Conservation (phyloP, 1,140 invertebrate genomes). For the Drosophila lowei region DNA sequence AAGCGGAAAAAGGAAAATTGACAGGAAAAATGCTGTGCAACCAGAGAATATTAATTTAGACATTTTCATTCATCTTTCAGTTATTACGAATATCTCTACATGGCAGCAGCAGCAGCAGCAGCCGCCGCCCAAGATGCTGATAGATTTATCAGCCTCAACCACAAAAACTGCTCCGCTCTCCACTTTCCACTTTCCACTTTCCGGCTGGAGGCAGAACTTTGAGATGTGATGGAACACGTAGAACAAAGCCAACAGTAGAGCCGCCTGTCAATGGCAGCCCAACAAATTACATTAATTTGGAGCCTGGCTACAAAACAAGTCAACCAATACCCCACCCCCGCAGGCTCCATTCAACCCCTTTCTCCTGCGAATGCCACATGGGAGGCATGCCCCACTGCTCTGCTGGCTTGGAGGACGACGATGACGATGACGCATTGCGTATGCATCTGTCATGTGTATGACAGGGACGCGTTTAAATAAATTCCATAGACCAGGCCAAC, state of each 20-base stretch:
- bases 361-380: neutral
- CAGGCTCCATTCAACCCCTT: neutral
- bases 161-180: conserved; percentile 2
- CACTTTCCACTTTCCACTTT: neutral
- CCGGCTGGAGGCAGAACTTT: conserved; percentile 20
- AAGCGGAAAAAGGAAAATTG: neutral
- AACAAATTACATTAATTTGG: conserved; percentile 68
- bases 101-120: neutral
- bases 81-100: neutral
- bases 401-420: conserved; percentile 42
- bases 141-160: neutral
- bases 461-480: conserved; percentile 76
- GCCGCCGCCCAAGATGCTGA: too few species aligned
- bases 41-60: conserved; percentile 4
- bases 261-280: conserved; percentile 59
- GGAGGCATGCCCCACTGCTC: neutral
- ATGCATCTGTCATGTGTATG: conserved; percentile 72
- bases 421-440: conserved; percentile 79
- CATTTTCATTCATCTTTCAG: neutral
- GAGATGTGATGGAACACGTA: conserved; percentile 4
- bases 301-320: conserved; percentile 49
- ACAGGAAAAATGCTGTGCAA: neutral
- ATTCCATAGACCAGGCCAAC: conserved; percentile 54
- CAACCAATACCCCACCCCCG: conserved; percentile 12
- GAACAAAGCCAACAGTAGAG: neutral